Percentiles rank a stretch among this genome's conserved stretches.
Evolutionary conservation across 35 echinoderm and acorn worm species (phyloP).

Genomic region (Apostichopus japonicus): DNA sequence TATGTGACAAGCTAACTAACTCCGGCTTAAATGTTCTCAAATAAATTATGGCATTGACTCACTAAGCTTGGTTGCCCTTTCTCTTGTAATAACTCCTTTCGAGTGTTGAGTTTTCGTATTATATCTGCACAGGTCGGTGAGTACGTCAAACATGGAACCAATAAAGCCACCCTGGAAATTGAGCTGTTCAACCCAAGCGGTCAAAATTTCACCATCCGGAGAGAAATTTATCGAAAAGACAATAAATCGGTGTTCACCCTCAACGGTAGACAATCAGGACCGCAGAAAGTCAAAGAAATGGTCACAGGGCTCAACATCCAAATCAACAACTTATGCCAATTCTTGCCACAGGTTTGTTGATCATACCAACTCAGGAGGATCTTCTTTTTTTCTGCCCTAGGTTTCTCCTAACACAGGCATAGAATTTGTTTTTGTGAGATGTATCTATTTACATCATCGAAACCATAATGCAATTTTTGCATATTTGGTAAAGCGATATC

Average conservation of each 20-base stretch:
- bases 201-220: slow-evolving; percentile 60
- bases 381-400: no score
- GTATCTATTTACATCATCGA: no score
- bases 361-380: no score
- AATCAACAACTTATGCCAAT: slow-evolving; percentile 92
- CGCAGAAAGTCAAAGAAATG: slow-evolving; percentile 68
- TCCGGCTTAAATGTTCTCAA: no score
- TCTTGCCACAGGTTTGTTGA: slow-evolving; percentile 86
- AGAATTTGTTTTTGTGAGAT: no score
- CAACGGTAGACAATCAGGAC: slow-evolving; percentile 50
- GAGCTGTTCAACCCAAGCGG: slow-evolving; percentile 76
- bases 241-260: slow-evolving; percentile 70
- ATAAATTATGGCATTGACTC: no score
- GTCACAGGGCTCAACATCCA: slow-evolving; percentile 76
- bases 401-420: no score
- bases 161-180: slow-evolving; percentile 78
- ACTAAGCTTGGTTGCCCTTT: no score
- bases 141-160: slow-evolving; percentile 90
- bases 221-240: slow-evolving; percentile 74
- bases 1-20: no score
- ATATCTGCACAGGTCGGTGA: slow-evolving; percentile 79
- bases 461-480: no score
- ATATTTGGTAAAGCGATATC: no score
- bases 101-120: neutral
- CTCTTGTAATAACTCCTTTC: no score